phyloP scores from a whole-genome alignment of 2,797 vertebrate genomes.

The Halcyon smyrnensis region DNA sequence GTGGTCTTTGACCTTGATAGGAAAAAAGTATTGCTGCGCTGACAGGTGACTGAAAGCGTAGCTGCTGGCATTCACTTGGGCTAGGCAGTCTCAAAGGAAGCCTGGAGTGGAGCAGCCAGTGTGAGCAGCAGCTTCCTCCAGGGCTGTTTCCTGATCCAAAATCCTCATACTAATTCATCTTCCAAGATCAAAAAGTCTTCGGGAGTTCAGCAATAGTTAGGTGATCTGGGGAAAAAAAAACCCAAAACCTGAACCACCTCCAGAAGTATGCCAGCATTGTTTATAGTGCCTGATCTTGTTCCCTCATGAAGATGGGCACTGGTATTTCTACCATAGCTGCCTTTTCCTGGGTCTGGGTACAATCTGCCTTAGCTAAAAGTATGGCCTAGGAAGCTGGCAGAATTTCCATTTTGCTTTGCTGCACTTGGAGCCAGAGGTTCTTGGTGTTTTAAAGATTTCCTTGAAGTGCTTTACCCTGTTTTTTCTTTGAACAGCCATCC shows the following conservation, averaged over 20 bases:
- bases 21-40: background rate
- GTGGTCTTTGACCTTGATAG: background rate
- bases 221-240: background rate
- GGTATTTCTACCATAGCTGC: background rate
- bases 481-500: background rate
- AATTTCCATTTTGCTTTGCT: background rate
- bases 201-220: background rate
- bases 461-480: background rate
- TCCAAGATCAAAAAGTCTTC: slow-evolving; percentile 18
- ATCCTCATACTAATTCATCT: background rate
- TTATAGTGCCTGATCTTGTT: background rate
- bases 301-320: background rate
- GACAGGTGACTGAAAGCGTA: background rate
- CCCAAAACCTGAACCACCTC: background rate
- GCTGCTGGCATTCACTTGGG: background rate
- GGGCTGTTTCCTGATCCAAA: slow-evolving; percentile 41
- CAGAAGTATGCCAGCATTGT: background rate
- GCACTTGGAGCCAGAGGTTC: background rate
- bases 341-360: background rate
- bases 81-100: slow-evolving; percentile 53
- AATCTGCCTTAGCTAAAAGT: background rate
- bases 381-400: background rate
- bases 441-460: background rate
- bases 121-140: slow-evolving; percentile 25
- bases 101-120: background rate